A percentile compares a stretch with the other conserved stretches of the same genome.
Conservation (phyloP, 2,113 vertebrate species). For the Colaptes auratus region DNA sequence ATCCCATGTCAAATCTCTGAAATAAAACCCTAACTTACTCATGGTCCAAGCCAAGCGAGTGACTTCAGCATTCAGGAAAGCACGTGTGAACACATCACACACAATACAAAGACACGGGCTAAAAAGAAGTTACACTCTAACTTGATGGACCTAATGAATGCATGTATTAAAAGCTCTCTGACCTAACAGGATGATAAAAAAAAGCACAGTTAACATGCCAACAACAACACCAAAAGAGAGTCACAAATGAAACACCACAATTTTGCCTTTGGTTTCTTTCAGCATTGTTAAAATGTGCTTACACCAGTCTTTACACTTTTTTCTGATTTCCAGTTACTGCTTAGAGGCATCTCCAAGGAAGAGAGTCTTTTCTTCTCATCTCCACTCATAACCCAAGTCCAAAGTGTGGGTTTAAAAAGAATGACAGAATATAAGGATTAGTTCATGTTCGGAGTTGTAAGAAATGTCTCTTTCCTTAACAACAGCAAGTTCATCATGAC, state of each 20-base stretch:
- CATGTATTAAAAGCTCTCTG: background rate
- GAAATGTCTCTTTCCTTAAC: constrained; percentile 55
- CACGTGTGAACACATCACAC: background rate
- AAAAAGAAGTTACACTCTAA: background rate
- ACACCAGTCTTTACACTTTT: too few species aligned
- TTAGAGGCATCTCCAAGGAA: constrained; percentile 3
- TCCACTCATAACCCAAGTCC: background rate
- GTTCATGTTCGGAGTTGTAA: background rate
- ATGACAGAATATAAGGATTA: background rate
- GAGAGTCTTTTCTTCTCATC: background rate
- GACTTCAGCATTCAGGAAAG: background rate
- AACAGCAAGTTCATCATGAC: constrained; percentile 7
- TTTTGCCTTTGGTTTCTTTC: constrained; percentile 30
- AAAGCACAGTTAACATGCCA: background rate
- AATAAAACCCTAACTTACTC: background rate
- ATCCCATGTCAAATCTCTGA: background rate
- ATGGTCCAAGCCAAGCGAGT: background rate
- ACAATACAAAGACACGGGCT: background rate
- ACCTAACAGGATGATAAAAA: constrained; percentile 24
- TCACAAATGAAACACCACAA: background rate
- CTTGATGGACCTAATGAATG: background rate
- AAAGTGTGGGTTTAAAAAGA: background rate
- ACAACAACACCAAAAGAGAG: background rate
- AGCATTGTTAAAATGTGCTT: constrained; percentile 43
- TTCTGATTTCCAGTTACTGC: constrained; percentile 15